Evolutionary conservation across 2,888 invertebrate genomes (phyloP).

Genomic region (Orthosia gracilis): DNA sequence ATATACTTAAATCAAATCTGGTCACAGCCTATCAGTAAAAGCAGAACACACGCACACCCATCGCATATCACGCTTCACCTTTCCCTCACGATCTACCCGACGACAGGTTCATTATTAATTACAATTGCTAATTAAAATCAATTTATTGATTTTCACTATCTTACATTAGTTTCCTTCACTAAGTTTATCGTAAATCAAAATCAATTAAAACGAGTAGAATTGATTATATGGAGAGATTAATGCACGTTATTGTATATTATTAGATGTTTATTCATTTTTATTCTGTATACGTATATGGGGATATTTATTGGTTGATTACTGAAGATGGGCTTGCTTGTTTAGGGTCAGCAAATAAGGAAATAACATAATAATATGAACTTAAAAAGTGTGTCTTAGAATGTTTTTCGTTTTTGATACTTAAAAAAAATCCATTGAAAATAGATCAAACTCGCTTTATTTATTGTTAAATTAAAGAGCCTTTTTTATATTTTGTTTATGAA

Average conservation of each 20-base stretch:
- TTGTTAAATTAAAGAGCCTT: too few relatives aligned
- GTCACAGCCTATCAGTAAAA: conserved; percentile 12
- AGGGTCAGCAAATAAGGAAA: not conserved
- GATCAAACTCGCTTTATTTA: too few relatives aligned
- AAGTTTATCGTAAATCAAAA: conserved; percentile 70
- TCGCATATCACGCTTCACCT: conserved; percentile 7
- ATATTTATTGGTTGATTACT: conserved; percentile 62
- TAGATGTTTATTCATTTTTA: conserved; percentile 71
- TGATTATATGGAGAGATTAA: conserved; percentile 72
- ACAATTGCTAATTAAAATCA: conserved; percentile 57
- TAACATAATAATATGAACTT: too few relatives aligned
- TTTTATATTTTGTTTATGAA: too few relatives aligned
- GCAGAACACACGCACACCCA: conserved; percentile 7
- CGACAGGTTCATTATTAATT: conserved; percentile 59
- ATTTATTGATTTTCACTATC: conserved; percentile 53
- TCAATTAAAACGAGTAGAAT: conserved; percentile 72
- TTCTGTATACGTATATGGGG: conserved; percentile 4
- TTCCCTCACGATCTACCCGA: conserved; percentile 44
- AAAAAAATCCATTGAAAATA: too few relatives aligned
- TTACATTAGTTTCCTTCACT: conserved; percentile 26
- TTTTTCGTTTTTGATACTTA: too few relatives aligned
- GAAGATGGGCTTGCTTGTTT: conserved; percentile 49
- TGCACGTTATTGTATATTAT: conserved; percentile 71
- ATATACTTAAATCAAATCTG: not conserved
- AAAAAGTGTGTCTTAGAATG: too few relatives aligned